Evolutionary conservation across 2,797 vertebrate genomes (phyloP), one percentile per base, ranked within the genome.

Genomic region (Calcarius lapponicus): DNA sequence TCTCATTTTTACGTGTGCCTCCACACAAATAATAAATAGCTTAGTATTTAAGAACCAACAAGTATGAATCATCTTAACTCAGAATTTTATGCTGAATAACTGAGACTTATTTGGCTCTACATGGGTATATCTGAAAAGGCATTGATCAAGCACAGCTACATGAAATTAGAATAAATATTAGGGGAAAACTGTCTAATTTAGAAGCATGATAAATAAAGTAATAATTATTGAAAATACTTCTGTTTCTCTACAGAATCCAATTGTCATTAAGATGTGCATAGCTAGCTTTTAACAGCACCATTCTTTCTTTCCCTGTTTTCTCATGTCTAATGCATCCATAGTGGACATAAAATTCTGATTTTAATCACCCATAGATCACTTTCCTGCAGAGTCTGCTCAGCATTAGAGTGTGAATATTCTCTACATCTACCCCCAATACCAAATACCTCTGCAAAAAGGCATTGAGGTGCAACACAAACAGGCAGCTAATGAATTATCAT

Each of bases 401-500:
- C 45, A 53, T 56, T 62, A 73, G 26, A 38, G 19, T 6, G 19
- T n/a, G 31, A 86, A 78, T 47, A 71, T 64, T 42, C 24, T 16
- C 62, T 22, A 2, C 51, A 56, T 75, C 47, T 57, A 66, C 34
- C 7, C 51, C 71, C 31, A 47, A 47, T 3, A 42, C 40, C 69
- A 90, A 71, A 88, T 31, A 86, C 32, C 71, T 90, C 76, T 61
- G 85, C 62, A 83, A 86, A 90, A 89, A 89, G 32, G n/a, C 20
- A 0, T 16, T 80, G 65, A 95, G 80, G 80, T 80, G 53, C 48
- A 36, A 80, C 56, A 58, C 6, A 10, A 96, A 50, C 57, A 85
- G 42, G 73, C 79, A 93, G 86, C 69, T 88, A 95, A 95, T 95
- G 83, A 95, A 92, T 95, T 95, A 95, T 72, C 84, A 86, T 95